phyloP scores from a whole-genome alignment of 2,113 vertebrate species.

The Tragelaphus strepsiceros region DNA sequence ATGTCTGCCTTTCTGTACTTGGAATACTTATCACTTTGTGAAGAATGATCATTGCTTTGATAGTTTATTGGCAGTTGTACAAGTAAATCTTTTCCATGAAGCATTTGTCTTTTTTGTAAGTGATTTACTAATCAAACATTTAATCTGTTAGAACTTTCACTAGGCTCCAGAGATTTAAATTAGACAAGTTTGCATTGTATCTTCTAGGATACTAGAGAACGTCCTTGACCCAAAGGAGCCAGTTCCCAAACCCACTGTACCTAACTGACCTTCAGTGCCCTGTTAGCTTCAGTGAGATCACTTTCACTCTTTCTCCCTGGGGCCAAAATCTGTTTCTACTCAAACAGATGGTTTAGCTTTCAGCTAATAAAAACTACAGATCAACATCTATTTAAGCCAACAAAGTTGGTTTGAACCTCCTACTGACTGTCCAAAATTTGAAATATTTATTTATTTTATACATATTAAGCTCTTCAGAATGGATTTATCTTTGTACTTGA shows the following conservation, averaged over 20 bases:
- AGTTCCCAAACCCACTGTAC: background rate
- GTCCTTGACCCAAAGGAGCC: background rate
- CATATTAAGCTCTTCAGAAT: background rate
- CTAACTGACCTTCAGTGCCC: background rate
- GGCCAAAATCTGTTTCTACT: conserved; percentile 31
- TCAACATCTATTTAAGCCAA: conserved; percentile 24
- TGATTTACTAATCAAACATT: background rate
- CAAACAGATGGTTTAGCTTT: conserved; percentile 51
- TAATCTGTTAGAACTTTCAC: background rate
- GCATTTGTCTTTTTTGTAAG: background rate
- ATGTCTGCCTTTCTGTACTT: background rate
- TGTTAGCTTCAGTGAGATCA: background rate
- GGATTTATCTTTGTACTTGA: background rate
- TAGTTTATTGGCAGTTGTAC: background rate
- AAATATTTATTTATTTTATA: background rate
- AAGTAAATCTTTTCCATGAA: background rate
- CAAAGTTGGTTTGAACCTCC: background rate
- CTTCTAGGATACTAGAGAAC: background rate
- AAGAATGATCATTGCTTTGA: background rate
- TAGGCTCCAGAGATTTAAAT: background rate
- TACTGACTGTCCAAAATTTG: background rate
- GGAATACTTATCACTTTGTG: background rate
- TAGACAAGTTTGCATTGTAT: background rate
- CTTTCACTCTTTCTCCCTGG: background rate
- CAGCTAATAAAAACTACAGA: conserved; percentile 29